These are phyloP conservation scores for Saccostrea cuccullata DNA, from an alignment of 1,140 invertebrate genomes.

Conservation along the genomic window DNA sequence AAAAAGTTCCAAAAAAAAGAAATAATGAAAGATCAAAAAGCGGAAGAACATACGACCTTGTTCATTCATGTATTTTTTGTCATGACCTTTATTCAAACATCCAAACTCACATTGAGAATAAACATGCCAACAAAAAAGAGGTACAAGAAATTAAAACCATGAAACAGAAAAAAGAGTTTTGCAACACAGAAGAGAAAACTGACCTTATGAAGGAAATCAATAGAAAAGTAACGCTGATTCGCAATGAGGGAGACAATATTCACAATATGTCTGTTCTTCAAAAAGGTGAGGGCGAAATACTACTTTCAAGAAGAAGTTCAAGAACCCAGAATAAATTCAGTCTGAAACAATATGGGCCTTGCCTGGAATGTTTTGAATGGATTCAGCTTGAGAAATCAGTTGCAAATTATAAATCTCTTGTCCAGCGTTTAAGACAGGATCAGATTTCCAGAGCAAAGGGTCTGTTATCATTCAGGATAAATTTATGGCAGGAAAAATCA, in stretches of 20 bases:
- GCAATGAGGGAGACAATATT: constrained; percentile 38
- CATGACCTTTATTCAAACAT: constrained; percentile 37
- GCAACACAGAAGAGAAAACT: constrained; percentile 11
- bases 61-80: constrained; percentile 47
- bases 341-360: constrained; percentile 50
- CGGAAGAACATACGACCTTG: constrained; percentile 36
- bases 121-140: constrained; percentile 34
- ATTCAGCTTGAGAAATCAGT: constrained; percentile 12
- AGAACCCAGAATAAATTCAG: constrained; percentile 33
- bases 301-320: constrained; percentile 43
- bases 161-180: neutral
- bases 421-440: constrained; percentile 24
- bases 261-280: constrained; percentile 37
- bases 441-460: constrained; percentile 14
- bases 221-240: neutral
- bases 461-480: constrained; percentile 31
- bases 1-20: constrained; percentile 18
- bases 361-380: constrained; percentile 46
- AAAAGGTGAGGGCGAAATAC: constrained; percentile 38
- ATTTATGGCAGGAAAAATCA: constrained; percentile 18
- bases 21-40: constrained; percentile 42
- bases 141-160: constrained; percentile 24
- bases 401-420: constrained; percentile 32
- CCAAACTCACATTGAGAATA: constrained; percentile 40
- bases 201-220: too few species aligned